Evolutionary conservation across 2,797 vertebrate genomes (phyloP).

Genomic region (Xyrichtys novacula): DNA sequence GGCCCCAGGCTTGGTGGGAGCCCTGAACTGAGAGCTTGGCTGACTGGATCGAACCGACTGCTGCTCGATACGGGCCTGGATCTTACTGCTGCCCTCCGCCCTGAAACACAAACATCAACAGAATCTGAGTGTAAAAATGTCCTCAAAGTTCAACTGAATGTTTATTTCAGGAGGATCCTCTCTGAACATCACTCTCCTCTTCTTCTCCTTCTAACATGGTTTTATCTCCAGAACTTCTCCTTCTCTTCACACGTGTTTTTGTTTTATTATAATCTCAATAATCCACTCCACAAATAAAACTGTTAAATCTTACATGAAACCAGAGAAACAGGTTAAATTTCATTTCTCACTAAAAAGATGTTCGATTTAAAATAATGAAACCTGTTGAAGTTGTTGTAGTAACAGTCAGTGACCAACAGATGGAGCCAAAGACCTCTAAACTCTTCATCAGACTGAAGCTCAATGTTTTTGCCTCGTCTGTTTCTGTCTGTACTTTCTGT

Average conservation of each 20-base stretch:
- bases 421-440: constrained; percentile 20
- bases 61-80: constrained; percentile 96
- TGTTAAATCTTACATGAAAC: no score
- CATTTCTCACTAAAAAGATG: no score
- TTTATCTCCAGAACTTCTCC: no score
- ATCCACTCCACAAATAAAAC: no score
- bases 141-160: neutral
- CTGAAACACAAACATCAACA: constrained; percentile 82
- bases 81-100: constrained; percentile 98
- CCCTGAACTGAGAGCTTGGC: constrained; percentile 90
- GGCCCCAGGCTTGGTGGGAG: constrained; percentile 89
- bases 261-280: no score
- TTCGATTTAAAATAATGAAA: no score
- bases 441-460: neutral
- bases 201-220: no score
- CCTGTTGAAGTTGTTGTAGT: neutral
- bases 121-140: neutral
- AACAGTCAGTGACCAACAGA: neutral
- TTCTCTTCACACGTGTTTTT: no score
- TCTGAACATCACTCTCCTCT: no score
- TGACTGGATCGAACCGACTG: constrained; percentile 90
- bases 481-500: no score
- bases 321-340: no score
- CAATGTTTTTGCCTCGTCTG: no score
- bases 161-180: neutral